phyloP scores from a whole-genome alignment of 2,888 invertebrate genomes.

The Panopea generosa region DNA sequence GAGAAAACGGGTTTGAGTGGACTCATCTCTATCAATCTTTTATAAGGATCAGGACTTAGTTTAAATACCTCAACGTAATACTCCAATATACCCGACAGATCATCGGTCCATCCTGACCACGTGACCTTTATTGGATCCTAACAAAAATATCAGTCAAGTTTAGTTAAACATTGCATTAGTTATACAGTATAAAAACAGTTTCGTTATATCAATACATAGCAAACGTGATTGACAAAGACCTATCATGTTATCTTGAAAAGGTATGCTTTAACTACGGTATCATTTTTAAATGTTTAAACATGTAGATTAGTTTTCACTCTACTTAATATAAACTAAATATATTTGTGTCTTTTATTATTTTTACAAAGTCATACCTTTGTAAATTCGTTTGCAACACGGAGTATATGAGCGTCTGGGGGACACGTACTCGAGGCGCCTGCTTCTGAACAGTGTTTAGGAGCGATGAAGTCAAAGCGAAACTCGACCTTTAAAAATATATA shows the following conservation, averaged over 20 bases:
- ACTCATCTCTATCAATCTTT: constrained; percentile 23
- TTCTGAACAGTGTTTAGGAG: constrained; percentile 42
- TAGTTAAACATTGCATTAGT: neutral
- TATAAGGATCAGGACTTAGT: constrained; percentile 28
- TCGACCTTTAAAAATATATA: too few species aligned
- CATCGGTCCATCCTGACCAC: constrained; percentile 49
- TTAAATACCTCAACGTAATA: constrained; percentile 43
- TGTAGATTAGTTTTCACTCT: too few species aligned
- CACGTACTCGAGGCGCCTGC: constrained; percentile 1
- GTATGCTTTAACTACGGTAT: neutral
- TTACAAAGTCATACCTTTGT: constrained; percentile 30
- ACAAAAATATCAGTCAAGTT: too few species aligned
- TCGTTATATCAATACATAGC: neutral
- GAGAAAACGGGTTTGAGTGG: constrained; percentile 26
- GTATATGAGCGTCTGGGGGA: neutral
- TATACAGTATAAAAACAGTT: neutral
- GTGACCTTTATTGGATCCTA: neutral
- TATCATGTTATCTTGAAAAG: neutral
- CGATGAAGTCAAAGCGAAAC: constrained; percentile 57
- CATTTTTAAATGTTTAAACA: too few species aligned
- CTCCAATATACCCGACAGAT: constrained; percentile 30
- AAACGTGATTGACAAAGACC: neutral
- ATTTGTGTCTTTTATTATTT: neutral
- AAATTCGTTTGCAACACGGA: constrained; percentile 18
- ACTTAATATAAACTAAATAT: too few species aligned